phyloP scores from a whole-genome alignment of 2,113 vertebrate species.

The Ellobius talpinus region DNA sequence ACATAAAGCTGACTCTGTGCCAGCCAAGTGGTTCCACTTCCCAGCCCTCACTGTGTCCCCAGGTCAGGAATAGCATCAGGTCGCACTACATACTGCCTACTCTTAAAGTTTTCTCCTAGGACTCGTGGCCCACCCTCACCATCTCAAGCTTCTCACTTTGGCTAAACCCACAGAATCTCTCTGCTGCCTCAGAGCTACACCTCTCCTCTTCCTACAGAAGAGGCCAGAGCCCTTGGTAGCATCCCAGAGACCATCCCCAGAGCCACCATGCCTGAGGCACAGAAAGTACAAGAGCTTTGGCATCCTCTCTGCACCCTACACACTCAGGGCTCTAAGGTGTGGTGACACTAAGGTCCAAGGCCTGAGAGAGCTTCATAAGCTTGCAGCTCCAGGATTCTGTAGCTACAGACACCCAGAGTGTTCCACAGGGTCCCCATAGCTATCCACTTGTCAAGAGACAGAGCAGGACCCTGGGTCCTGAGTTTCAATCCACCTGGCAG shows the following conservation, averaged over 20 bases:
- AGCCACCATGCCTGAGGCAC: rapidly evolving
- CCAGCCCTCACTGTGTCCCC: background rate
- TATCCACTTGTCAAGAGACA: background rate
- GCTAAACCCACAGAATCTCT: background rate
- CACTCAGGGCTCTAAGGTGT: background rate
- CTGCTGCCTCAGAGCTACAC: background rate
- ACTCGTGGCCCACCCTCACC: background rate
- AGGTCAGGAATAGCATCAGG: background rate
- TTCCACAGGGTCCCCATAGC: background rate
- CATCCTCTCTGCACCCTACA: background rate
- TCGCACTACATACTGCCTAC: rapidly evolving
- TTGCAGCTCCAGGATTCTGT: background rate
- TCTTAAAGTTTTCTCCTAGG: background rate
- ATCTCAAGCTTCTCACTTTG: background rate
- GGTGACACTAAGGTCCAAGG: background rate
- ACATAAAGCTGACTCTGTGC: background rate
- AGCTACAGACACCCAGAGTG: background rate
- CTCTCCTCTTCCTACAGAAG: background rate
- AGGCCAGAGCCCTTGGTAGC: background rate
- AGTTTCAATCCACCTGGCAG: background rate
- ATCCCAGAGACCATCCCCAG: background rate
- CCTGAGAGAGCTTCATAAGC: background rate
- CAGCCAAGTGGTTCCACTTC: background rate
- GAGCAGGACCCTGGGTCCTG: background rate
- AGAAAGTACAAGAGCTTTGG: background rate